Evolutionary conservation across 2,888 invertebrate genomes (phyloP), one percentile per base, ranked within the genome.

Genomic region (Ornithoptera priamus): DNA sequence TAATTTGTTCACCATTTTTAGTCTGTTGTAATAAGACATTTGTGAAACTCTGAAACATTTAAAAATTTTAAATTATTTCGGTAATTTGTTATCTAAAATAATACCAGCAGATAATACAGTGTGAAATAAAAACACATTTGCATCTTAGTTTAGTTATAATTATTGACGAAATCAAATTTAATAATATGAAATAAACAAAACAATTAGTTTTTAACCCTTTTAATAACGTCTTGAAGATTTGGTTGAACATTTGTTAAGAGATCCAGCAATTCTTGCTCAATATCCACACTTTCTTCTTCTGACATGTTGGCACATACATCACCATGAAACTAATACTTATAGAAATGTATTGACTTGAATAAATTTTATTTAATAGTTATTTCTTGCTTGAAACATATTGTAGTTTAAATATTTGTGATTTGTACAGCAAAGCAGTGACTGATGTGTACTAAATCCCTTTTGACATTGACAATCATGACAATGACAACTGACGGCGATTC

Each of bases 221-320:
- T 94, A 78, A 94, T 90, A 87, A 94, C 93, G 80, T 94, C 93
- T 83, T 94, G 93, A 71, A 94, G 87, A 78, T 93, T 89, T 3
- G 94, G 93, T 74, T 93, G 93, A 39, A 93, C 90, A 78, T 88
- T 88, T 20, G 89, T 86, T 72, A 94, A 77, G 69, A 93, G 85
- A 68, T 92, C 83, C 72, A 88, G 88, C 73, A 94, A 86, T 76
- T 93, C 92, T 74, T 90, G 85, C 71, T 92, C 89, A 74, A 94
- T 86, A 77, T 93, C 93, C 76, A 88, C 75, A 72, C 73, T 78
- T 76, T 86, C 88, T 76, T 87, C 87, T 72, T 87, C 86, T 65
- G 88, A 81, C 90, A 90, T 90, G 76, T 81, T 85, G 72, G 59
- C 70, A 71, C 59, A 74, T 67, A 76, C 84, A 86, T 87, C 73